Percentiles rank a stretch among this genome's conserved stretches.
Evolutionary conservation across 2,888 invertebrate genomes (phyloP).

Genomic region (Tetramorium bicarinatum): DNA sequence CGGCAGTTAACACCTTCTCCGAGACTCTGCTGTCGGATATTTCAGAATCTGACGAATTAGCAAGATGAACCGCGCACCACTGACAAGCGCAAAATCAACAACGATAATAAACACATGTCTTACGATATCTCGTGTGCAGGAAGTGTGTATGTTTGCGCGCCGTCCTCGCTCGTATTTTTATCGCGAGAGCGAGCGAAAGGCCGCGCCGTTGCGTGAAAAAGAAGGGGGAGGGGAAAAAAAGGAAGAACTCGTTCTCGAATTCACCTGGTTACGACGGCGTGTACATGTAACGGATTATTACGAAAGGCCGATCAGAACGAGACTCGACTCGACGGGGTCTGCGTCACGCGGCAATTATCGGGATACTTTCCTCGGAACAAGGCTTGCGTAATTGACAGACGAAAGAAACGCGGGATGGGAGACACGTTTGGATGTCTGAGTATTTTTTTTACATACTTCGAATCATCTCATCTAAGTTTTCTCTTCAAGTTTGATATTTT

Average conservation of each 20-base stretch:
- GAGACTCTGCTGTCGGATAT: background rate
- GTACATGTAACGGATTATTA: constrained; percentile 66
- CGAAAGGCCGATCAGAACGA: constrained; percentile 65
- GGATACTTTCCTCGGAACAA: constrained; percentile 57
- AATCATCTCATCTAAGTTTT: background rate
- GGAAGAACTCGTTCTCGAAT: constrained; percentile 54
- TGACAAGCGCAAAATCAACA: constrained; percentile 10
- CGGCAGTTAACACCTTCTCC: background rate
- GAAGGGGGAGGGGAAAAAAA: background rate
- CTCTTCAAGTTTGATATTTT: too few species aligned
- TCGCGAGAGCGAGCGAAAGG: constrained; percentile 57
- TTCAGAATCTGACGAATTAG: background rate
- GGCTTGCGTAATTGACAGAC: constrained; percentile 16
- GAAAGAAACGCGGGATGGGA: constrained; percentile 8
- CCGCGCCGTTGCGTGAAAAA: constrained; percentile 24
- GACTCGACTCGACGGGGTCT: constrained; percentile 49
- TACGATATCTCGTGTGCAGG: constrained; percentile 17
- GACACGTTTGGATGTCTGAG: background rate
- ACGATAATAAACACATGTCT: constrained; percentile 38
- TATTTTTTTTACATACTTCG: background rate
- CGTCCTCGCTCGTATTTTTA: constrained; percentile 35
- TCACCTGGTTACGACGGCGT: constrained; percentile 54
- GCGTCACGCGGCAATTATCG: constrained; percentile 59
- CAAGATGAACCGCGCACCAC: background rate
- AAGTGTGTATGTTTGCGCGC: constrained; percentile 20